phyloP scores from a whole-genome alignment of 1,140 invertebrate genomes.

The Drosophila serrata region DNA sequence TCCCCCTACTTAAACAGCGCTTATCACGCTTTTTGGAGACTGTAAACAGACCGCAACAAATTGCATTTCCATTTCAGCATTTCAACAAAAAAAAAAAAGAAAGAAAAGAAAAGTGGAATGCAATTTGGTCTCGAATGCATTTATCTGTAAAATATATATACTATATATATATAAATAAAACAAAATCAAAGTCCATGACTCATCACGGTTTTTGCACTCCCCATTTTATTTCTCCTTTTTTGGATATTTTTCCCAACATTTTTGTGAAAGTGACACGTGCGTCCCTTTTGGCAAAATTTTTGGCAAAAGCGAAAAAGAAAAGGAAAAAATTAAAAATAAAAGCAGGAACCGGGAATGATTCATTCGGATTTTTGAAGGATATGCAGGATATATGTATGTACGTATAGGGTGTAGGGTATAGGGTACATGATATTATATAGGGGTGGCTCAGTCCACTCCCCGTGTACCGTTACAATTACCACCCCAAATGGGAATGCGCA shows the following conservation, averaged over 20 bases:
- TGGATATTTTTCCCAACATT: constrained; percentile 15
- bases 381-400: constrained; percentile 4
- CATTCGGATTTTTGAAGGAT: constrained; percentile 29
- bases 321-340: constrained; percentile 11
- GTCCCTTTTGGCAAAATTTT: constrained; percentile 44
- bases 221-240: constrained; percentile 11
- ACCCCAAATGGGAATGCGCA: constrained; percentile 51
- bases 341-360: constrained; percentile 41
- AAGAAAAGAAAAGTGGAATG: constrained; percentile 57
- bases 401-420: constrained; percentile 18
- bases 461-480: constrained; percentile 38
- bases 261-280: constrained; percentile 76
- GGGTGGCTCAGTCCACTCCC: constrained; percentile 25
- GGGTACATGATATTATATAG: constrained; percentile 9
- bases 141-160: constrained; percentile 39
- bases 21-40: constrained; percentile 42
- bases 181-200: constrained; percentile 59
- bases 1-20: constrained; percentile 14
- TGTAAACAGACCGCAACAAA: constrained; percentile 70
- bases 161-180: constrained; percentile 5
- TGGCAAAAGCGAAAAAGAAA: constrained; percentile 20
- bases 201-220: constrained; percentile 40
- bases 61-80: constrained; percentile 72
- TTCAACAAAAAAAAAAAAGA: constrained; percentile 13
- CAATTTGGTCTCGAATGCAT: constrained; percentile 54